Evolutionary conservation across 23 tunicate genomes (phyloP), one percentile per base, ranked within the genome.

Genomic region (Trididemnum clinides): DNA sequence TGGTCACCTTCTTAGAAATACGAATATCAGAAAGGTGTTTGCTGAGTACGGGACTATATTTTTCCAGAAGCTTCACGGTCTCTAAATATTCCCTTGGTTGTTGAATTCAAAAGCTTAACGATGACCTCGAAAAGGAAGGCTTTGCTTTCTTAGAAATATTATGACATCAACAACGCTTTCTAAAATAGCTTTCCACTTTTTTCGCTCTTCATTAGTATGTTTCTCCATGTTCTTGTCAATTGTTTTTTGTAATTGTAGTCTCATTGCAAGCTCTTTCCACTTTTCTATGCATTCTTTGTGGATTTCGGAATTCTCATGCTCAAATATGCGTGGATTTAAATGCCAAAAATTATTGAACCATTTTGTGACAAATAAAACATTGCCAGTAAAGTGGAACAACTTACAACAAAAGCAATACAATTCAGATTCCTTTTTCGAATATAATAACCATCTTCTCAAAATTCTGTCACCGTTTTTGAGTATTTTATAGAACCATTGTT

Each of bases 11-110:
- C n/a, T n/a, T n/a, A n/a, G 81, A 79, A 79, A 79, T 79, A 30
- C 84, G 84, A 79, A 79, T 79, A 54, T 79, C 84, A 28, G 84
- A 79, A 51, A 79, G 64, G 71, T 79, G 84, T 79, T 81, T 81
- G 85, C 85, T 81, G 51, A 81, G 73, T 81, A 81, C 74, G 85
- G 85, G 85, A 81, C 85, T 78, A 51, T 51, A 78, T 78, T 78
- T 78, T 78, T 65, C 65, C 65, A 78, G 83, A 51, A 78, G 83
- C 85, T 81, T 81, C 74, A 81, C 85, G 85, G 85, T 81, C n/a
- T n/a, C n/a, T n/a, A 49, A 80, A 80, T 64, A 80, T 80, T 80
- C 31, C 35, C 84, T 49, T 80, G 84, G 78, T 80, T 80, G 29
- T 49, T 80, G 57, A 78, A 80, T 35, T 80, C 76, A 80, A 49